Evolutionary conservation across 2,888 invertebrate species (phyloP).

Genomic region (Cheilosia variabilis): DNA sequence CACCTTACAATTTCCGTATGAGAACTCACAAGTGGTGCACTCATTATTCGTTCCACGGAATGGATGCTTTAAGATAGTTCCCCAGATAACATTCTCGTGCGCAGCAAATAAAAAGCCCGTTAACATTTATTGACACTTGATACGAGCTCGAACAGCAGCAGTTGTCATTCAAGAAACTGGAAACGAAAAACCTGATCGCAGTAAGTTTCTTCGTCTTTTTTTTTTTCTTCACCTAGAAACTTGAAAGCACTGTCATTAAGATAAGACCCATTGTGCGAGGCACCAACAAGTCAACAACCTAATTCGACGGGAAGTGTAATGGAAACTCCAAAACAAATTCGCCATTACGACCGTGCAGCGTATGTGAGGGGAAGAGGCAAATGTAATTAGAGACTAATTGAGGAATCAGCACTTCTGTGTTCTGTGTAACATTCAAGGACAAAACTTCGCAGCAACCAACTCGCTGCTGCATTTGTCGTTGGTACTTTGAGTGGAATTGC

Average conservation of each 20-base stretch:
- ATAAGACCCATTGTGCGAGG: constrained; percentile 35
- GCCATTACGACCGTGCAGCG: constrained; percentile 4
- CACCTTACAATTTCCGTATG: not conserved
- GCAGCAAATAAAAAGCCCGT: constrained; percentile 49
- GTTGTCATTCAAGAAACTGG: constrained; percentile 9
- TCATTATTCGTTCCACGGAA: not conserved
- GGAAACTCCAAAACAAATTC: constrained; percentile 47
- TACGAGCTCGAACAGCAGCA: constrained; percentile 4
- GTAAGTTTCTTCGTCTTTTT: not conserved
- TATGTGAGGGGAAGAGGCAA: constrained; percentile 26
- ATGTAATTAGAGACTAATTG: constrained; percentile 71
- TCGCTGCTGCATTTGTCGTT: constrained; percentile 52
- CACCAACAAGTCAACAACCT: constrained; percentile 52
- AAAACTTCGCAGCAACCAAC: constrained; percentile 56
- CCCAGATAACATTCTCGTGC: constrained; percentile 19
- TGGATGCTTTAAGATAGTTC: constrained; percentile 29
- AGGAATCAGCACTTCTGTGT: constrained; percentile 42
- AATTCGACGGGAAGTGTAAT: constrained; percentile 27
- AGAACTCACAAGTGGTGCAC: not conserved
- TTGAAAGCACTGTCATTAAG: constrained; percentile 45
- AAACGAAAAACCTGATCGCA: constrained; percentile 21
- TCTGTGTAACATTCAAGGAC: constrained; percentile 52
- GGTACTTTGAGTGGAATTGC: constrained; percentile 32
- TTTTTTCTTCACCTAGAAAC: constrained; percentile 6
- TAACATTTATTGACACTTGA: constrained; percentile 51